Conservation (phyloP, 1,140 invertebrate species). For the Cryptotermes secundus region DNA sequence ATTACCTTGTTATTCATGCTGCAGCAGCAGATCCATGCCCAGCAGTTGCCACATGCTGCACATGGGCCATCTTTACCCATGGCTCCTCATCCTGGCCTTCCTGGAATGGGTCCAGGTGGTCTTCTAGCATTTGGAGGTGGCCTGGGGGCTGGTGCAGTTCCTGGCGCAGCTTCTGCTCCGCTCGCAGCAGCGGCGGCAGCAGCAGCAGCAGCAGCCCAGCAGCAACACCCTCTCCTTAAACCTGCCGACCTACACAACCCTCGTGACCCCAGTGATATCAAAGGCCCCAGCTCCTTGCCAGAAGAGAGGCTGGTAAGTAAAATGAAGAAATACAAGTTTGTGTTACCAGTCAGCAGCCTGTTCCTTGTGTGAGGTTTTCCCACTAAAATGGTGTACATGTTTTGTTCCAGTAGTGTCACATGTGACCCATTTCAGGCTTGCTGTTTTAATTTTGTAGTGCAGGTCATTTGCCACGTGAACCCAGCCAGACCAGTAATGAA, state of each 20-base stretch:
- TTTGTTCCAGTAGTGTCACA: no score
- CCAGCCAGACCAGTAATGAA: no score
- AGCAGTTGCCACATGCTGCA: conserved; percentile 54
- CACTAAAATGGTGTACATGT: no score
- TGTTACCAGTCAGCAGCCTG: neutral
- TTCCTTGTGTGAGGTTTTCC: no score
- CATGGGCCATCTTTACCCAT: conserved; percentile 51
- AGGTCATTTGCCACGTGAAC: no score
- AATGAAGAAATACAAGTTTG: neutral
- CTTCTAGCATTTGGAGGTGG: conserved; percentile 47
- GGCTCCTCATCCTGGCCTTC: conserved; percentile 37
- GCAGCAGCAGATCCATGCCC: conserved; percentile 62
- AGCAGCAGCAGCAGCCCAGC: conserved; percentile 35
- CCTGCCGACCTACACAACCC: conserved; percentile 36
- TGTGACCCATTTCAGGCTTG: no score
- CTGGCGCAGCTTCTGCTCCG: conserved; percentile 35
- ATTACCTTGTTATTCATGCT: neutral
- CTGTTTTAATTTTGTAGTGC: no score
- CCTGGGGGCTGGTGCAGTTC: conserved; percentile 43
- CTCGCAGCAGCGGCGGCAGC: conserved; percentile 38
- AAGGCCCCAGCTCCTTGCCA: conserved; percentile 45
- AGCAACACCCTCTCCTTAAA: conserved; percentile 40
- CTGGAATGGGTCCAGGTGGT: conserved; percentile 36
- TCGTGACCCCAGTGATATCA: conserved; percentile 44
- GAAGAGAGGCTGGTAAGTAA: conserved; percentile 49